Percentiles rank a stretch among this genome's conserved stretches.
Conservation (phyloP, 2,888 invertebrate species). For the Salpingus planirostris region DNA sequence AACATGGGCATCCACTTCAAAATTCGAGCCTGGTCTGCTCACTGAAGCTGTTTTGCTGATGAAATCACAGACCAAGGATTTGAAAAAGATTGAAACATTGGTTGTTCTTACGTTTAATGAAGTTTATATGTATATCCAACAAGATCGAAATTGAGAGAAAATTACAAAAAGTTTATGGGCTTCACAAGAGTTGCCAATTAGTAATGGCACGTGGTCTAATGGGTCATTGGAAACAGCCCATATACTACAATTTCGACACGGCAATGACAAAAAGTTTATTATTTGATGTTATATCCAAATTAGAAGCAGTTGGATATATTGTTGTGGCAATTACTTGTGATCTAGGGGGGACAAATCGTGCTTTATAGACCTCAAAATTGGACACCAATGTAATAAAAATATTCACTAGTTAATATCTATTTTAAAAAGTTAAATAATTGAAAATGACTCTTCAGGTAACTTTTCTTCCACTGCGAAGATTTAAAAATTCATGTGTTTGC, state of each 20-base stretch:
- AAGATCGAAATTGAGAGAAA: background rate
- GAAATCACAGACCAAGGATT: too few species aligned
- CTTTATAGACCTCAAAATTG: background rate
- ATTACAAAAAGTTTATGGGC: background rate
- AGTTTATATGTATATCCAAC: background rate
- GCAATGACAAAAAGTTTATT: slow-evolving; percentile 1
- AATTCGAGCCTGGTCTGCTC: too few species aligned
- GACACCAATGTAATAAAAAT: background rate
- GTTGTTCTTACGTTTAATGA: background rate
- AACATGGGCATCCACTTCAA: too few species aligned
- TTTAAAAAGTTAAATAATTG: too few species aligned
- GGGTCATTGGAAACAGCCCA: slow-evolving; percentile 1
- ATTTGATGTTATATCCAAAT: background rate
- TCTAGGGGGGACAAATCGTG: background rate
- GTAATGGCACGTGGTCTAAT: background rate
- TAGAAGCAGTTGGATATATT: background rate
- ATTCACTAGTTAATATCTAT: background rate
- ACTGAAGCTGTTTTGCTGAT: too few species aligned
- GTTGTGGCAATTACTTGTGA: background rate
- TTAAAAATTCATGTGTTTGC: slow-evolving; percentile 16
- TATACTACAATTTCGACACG: slow-evolving; percentile 1
- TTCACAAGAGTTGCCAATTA: background rate
- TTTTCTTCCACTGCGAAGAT: background rate
- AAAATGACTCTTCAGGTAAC: background rate
- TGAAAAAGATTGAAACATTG: background rate